Conservation (phyloP, 2,888 invertebrate species). For the Acleris holmiana region DNA sequence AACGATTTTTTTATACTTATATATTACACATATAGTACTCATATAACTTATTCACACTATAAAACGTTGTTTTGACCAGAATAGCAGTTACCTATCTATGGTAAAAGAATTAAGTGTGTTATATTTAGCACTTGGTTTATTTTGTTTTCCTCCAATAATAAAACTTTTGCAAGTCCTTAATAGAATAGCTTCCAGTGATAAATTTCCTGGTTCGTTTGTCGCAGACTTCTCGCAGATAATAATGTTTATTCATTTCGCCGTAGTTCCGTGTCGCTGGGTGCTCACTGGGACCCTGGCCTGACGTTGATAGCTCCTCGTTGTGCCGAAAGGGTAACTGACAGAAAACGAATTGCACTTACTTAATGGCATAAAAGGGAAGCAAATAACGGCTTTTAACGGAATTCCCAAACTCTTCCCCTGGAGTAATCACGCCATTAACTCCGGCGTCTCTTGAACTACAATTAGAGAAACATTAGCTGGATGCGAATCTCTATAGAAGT, state of each 20-base stretch:
- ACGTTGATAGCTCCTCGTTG: conserved; percentile 44
- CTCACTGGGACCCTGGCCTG: conserved; percentile 40
- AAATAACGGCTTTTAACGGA: conserved; percentile 30
- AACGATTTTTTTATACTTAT: no score
- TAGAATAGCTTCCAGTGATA: conserved; percentile 37
- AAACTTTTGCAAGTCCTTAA: conserved; percentile 3
- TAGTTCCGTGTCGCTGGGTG: conserved; percentile 36
- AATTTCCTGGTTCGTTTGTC: conserved; percentile 49
- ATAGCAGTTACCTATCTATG: background rate
- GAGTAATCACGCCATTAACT: conserved; percentile 22
- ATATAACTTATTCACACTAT: no score
- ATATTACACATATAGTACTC: no score
- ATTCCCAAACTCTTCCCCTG: conserved; percentile 15
- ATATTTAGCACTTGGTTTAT: background rate
- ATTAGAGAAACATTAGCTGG: conserved; percentile 13
- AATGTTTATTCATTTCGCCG: conserved; percentile 49
- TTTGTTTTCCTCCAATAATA: conserved; percentile 4
- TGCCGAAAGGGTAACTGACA: conserved; percentile 46
- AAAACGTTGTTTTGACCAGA: background rate
- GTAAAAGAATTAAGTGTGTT: background rate
- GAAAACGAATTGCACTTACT: conserved; percentile 47
- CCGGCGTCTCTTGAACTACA: conserved; percentile 18
- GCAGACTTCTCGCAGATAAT: conserved; percentile 48
- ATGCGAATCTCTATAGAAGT: conserved; percentile 3
- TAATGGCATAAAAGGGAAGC: conserved; percentile 41